Base-by-base conservation (phyloP, 2,797 vertebrate genomes). In the Hemitrygon akajei region DNA sequence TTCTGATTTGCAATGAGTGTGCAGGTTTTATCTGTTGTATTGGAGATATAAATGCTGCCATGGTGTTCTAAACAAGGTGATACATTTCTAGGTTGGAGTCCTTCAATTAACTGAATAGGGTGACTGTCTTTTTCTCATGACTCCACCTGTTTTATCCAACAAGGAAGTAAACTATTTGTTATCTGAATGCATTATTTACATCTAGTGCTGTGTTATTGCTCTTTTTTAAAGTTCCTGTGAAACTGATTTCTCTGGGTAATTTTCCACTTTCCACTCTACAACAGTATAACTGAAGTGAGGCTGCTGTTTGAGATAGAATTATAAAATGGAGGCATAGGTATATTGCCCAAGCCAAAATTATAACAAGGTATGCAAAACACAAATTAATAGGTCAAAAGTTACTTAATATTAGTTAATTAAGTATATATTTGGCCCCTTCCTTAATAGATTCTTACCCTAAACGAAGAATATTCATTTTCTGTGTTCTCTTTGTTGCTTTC, bases 371-470 rank as follows among this genome's bases (percentile, higher is more conserved):
- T 10, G 18, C 60, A 89, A 66, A 34, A 11, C 2, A 37, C 22
- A 37, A 63, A 87, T 10, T 60, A 86, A 27, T 86, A n/a, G 27
- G n/a, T 69, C 18, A 69, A 16, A 58, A 63, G 22, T 34, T 20
- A 89, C 86, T 47, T 47, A 47, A 47, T 47, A 89, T 69, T 37
- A 37, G 4, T 9, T 47, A 47, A 47, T 47, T 47, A 22, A 5
- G 60, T 69, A 34, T 66, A 10, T 69, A 87, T 34, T 37, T 89
- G 34, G 2, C 37, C 69, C 7, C 71, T 86, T 75, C 30, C 25
- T 25, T 34, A 27, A 16, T 47, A 4, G 25, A 18, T 93, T 93
- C 91, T 93, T 93, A 93, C 91, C 91, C 14, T 76, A 93, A 93
- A 47, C 11, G 71, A 76, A 27, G 91, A 56, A 76, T 22, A 30